Base-by-base conservation (phyloP, 2,797 vertebrate species). In the Mallotus villosus region DNA sequence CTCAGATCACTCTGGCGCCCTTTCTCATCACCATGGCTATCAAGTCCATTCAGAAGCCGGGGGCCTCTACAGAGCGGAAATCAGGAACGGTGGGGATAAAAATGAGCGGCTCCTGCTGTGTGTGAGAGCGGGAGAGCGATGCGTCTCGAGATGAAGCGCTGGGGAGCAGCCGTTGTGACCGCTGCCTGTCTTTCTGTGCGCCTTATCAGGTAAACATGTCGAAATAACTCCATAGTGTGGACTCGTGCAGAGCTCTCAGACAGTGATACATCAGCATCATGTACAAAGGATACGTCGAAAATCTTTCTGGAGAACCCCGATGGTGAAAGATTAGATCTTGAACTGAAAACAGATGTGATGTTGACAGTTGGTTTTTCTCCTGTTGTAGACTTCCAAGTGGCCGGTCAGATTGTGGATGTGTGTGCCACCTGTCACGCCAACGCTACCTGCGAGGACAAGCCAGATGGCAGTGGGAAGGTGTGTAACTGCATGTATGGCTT, bases 401-500 rank as follows among this genome's bases (percentile, higher is more conserved):
- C 55, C 1, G 78, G 78, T 2, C 75, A 83, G 6, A n/a, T 21
- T 55, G 27, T 72, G 16, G 93, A 95, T 65, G 88, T 97, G 51
- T 99, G 97, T 78, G 83, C 89, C 21, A 90, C 91, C 37, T 99
- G 97, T 82, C 97, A 98, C 4, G 0, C 71, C 29, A 91, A 95
- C 4, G 97, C 97, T 75, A 96, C 90, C 0, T 99, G 97, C 83
- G 92, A 93, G 0, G 81, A 94, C 68, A 94, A 87, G 75, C 0
- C 9, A 0, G 92, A 94, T 2, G 88, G 91, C 22, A 93, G 92
- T 21, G 95, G 93, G 59, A 94, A 94, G 74, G 86, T 94, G 66
- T 99, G 97, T 63, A 94, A 94, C 82, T 99, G 97, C 90, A 96
- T 94, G 80, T 97, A 95, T 0, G 97, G 97, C 70, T 97, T 97